phyloP scores from a whole-genome alignment of 2,113 vertebrate species.

The Propithecus coquereli region DNA sequence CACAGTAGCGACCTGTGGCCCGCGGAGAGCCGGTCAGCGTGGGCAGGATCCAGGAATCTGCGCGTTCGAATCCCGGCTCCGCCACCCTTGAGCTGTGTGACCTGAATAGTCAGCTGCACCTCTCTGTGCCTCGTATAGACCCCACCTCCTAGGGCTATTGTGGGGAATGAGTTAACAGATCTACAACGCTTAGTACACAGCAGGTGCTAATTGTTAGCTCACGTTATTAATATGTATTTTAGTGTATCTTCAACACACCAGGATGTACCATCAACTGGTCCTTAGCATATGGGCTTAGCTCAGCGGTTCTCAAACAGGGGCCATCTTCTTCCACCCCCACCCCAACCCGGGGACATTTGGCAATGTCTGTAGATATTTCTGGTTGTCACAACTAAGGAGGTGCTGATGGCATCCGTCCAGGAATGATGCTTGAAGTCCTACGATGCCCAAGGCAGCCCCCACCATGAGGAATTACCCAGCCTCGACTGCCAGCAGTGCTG shows the following conservation, averaged over 20 bases:
- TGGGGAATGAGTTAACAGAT: not conserved
- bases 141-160: not conserved
- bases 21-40: rapidly evolving
- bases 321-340: not conserved
- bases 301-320: not conserved
- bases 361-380: not conserved
- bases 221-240: not conserved
- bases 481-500: not conserved
- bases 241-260: not conserved
- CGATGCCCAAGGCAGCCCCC: not conserved
- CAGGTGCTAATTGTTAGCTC: not conserved
- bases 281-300: not conserved
- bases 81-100: not conserved
- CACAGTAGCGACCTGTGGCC: not conserved
- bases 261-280: not conserved
- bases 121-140: not conserved
- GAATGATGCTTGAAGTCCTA: not conserved
- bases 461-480: not conserved
- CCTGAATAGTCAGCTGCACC: not conserved
- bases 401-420: not conserved
- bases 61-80: not conserved
- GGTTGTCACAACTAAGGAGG: not conserved
- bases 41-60: rapidly evolving
- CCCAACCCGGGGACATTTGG: not conserved
- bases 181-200: not conserved